phyloP scores from a whole-genome alignment of 2,113 vertebrate species.

The Lophura nycthemera region DNA sequence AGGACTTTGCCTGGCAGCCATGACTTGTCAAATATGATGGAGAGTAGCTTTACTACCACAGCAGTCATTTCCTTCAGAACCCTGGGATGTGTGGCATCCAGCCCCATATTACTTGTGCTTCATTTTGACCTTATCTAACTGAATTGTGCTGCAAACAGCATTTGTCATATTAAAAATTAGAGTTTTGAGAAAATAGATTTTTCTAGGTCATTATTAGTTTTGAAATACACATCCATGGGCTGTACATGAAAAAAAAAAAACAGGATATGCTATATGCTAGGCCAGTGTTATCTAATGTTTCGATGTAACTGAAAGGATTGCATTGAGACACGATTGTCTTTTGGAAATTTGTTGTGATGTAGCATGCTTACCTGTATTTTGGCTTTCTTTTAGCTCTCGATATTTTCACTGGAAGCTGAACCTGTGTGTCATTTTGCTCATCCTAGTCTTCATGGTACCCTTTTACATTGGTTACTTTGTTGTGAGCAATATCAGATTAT shows the following conservation, averaged over 20 bases:
- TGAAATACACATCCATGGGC: background rate
- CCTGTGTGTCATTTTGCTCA: slow-evolving; percentile 94
- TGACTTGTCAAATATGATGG: no score
- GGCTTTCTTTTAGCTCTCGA: slow-evolving; percentile 85
- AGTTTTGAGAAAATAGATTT: background rate
- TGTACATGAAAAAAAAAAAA: background rate
- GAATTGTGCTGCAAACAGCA: background rate
- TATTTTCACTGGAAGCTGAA: slow-evolving; percentile 99
- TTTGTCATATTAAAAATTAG: background rate
- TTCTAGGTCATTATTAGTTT: background rate
- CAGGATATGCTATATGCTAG: background rate
- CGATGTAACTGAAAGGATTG: background rate
- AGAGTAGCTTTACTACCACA: no score
- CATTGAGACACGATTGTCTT: background rate
- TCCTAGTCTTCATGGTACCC: slow-evolving; percentile 96
- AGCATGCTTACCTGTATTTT: background rate
- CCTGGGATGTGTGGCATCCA: no score
- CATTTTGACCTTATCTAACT: background rate
- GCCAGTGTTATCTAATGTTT: background rate
- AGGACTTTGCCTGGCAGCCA: no score
- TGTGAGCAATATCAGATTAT: slow-evolving; percentile 95
- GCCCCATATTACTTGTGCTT: background rate
- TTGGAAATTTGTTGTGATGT: background rate
- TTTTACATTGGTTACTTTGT: slow-evolving; percentile 99
- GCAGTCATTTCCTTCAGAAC: no score